Evolutionary conservation across 2,888 invertebrate genomes (phyloP).

Genomic region (Sminthurinus aureus): DNA sequence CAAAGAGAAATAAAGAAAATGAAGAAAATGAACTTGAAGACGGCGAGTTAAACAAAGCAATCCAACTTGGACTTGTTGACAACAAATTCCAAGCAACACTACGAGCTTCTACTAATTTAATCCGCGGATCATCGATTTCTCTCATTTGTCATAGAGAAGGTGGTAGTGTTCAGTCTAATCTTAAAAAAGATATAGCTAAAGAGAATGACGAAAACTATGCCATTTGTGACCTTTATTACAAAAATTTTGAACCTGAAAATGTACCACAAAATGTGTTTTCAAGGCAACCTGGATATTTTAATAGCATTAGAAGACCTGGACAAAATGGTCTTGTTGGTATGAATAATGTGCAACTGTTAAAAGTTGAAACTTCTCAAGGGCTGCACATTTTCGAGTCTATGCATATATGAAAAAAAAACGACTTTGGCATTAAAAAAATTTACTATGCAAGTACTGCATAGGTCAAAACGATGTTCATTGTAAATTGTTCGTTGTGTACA

Average conservation of each 20-base stretch:
- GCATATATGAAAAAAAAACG: slow-evolving; percentile 11
- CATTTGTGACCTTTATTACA: background rate
- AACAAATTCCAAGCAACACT: background rate
- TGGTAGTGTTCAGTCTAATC: background rate
- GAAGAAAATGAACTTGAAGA: background rate
- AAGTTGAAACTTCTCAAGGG: background rate
- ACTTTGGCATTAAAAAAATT: too few species aligned
- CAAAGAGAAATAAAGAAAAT: background rate
- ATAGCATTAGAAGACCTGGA: background rate
- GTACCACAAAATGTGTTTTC: slow-evolving; percentile 2
- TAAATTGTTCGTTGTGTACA: too few species aligned
- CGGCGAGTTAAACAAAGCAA: background rate
- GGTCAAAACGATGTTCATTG: too few species aligned
- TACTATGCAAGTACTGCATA: too few species aligned
- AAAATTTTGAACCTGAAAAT: background rate
- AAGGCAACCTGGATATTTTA: slow-evolving; percentile 9
- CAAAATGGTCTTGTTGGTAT: slow-evolving; percentile 11
- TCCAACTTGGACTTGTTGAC: background rate
- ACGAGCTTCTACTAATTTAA: background rate
- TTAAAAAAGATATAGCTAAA: background rate
- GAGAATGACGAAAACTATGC: background rate
- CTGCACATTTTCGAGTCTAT: slow-evolving; percentile 12
- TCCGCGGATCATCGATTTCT: slow-evolving; percentile 2
- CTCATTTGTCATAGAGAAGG: background rate
- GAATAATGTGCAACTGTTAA: slow-evolving; percentile 14